phyloP scores from a whole-genome alignment of 2,888 invertebrate species.

The Fabriciana adippe region DNA sequence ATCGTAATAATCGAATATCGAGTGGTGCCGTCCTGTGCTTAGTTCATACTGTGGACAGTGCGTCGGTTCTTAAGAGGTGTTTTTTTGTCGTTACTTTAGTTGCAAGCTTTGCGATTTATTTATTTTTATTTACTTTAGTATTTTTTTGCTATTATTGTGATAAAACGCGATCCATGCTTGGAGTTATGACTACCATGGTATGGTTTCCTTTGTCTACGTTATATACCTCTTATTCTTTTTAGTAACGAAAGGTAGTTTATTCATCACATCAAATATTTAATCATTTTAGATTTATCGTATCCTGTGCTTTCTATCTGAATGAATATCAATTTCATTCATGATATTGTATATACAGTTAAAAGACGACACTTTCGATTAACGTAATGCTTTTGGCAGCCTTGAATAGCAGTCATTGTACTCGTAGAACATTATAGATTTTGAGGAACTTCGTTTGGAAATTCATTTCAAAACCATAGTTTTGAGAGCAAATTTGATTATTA shows the following conservation, averaged over 20 bases:
- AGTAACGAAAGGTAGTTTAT: conserved; percentile 66
- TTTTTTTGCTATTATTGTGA: conserved; percentile 69
- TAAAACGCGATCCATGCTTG: conserved; percentile 81
- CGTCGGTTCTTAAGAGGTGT: conserved; percentile 68
- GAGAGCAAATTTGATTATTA: conserved; percentile 8
- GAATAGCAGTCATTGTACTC: conserved; percentile 36
- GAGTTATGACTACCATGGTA: conserved; percentile 83
- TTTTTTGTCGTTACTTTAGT: conserved; percentile 66
- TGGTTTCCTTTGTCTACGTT: conserved; percentile 81
- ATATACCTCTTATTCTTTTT: conserved; percentile 64
- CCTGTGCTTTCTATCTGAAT: conserved; percentile 38
- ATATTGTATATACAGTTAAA: conserved; percentile 30
- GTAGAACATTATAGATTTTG: conserved; percentile 34
- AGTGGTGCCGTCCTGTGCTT: conserved; percentile 76
- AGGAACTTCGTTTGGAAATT: conserved; percentile 32
- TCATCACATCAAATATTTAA: conserved; percentile 42
- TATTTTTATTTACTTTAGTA: conserved; percentile 57
- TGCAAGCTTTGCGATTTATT: conserved; percentile 69
- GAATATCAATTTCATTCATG: conserved; percentile 36
- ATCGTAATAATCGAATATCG: conserved; percentile 49
- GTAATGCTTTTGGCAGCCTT: conserved; percentile 39
- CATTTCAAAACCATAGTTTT: conserved; percentile 18
- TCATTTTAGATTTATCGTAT: conserved; percentile 41
- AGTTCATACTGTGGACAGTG: conserved; percentile 76
- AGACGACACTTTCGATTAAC: conserved; percentile 25